phyloP scores from a whole-genome alignment of 1,140 invertebrate species.

The Druon quercuslanigerum region DNA sequence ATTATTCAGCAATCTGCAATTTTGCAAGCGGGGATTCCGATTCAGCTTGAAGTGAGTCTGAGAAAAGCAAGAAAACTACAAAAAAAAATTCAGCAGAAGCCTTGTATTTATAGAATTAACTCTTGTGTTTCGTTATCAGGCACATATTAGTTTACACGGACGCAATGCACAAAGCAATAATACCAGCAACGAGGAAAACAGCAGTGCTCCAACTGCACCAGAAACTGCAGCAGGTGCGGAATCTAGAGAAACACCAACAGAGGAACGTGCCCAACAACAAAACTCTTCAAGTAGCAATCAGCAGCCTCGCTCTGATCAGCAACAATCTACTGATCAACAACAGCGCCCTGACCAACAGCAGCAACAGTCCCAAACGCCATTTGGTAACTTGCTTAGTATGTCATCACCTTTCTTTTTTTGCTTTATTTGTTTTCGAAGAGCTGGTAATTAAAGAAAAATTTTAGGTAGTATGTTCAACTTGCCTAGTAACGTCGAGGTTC shows the following conservation, averaged over 20 bases:
- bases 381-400: slow-evolving; percentile 52
- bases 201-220: slow-evolving; percentile 54
- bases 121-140: slow-evolving; percentile 59
- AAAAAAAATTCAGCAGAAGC: slow-evolving; percentile 21
- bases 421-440: background rate
- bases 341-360: slow-evolving; percentile 46
- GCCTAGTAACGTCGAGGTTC: slow-evolving; percentile 78
- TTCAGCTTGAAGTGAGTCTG: slow-evolving; percentile 78
- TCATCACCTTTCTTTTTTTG: background rate
- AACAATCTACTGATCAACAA: slow-evolving; percentile 47
- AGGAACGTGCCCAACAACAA: slow-evolving; percentile 47
- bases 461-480: slow-evolving; percentile 70
- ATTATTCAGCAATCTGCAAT: slow-evolving; percentile 83
- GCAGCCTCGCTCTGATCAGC: slow-evolving; percentile 48
- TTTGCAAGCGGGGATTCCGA: slow-evolving; percentile 80
- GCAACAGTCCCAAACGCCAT: slow-evolving; percentile 53
- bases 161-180: slow-evolving; percentile 59
- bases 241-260: slow-evolving; percentile 49
- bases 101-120: slow-evolving; percentile 31
- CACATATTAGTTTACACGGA: slow-evolving; percentile 76
- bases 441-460: slow-evolving; percentile 30
- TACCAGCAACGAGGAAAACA: slow-evolving; percentile 60
- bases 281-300: slow-evolving; percentile 53
- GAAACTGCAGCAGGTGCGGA: slow-evolving; percentile 53
- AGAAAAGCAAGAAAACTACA: background rate